Evolutionary conservation across 2,113 vertebrate genomes (phyloP), one percentile per base, ranked within the genome.

Genomic region (Collichthys lucidus): DNA sequence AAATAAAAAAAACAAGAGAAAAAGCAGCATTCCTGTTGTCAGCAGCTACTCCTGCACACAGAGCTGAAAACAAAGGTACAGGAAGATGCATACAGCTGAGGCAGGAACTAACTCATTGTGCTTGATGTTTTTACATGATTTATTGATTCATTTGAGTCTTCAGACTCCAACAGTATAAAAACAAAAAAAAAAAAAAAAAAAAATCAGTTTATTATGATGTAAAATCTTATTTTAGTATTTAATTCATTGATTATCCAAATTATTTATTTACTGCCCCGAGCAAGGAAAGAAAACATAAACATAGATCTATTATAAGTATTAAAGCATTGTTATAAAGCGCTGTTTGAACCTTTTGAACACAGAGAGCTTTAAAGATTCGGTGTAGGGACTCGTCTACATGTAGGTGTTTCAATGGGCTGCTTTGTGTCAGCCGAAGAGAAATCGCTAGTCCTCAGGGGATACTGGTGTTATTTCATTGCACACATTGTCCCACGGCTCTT

Each of bases 401-500:
- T 73, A 4, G 6, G 5, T 50, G 2, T 67, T 78, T 83, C 46
- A 65, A 2, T 56, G 31, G 16, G 62, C 31, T 19, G 3, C n/a
- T 61, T 62, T 82, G 4, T 53, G 63, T 83, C 53, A 50, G 50
- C 52, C 3, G 15, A 77, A 82, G 50, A 73, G 46, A 80, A 86
- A 81, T 83, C 79, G 75, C 73, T 66, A 22, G 66, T 71, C 35
- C 60, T 63, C 49, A 0, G 56, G 73, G 84, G 62, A 72, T 79
- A 46, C 53, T 74, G 4, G 55, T 55, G 56, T 83, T 86, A 62
- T 81, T 87, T 83, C 53, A 87, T 17, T 65, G 60, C 77, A 76
- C 87, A 84, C 74, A 64, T 80, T 85, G 87, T 88, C 76, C 73
- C 31, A 20, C 42, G n/a, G 76, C 82, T 85, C 59, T 88, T 91